phyloP scores from a whole-genome alignment of 2,113 vertebrate genomes.

The Eurypyga helias region DNA sequence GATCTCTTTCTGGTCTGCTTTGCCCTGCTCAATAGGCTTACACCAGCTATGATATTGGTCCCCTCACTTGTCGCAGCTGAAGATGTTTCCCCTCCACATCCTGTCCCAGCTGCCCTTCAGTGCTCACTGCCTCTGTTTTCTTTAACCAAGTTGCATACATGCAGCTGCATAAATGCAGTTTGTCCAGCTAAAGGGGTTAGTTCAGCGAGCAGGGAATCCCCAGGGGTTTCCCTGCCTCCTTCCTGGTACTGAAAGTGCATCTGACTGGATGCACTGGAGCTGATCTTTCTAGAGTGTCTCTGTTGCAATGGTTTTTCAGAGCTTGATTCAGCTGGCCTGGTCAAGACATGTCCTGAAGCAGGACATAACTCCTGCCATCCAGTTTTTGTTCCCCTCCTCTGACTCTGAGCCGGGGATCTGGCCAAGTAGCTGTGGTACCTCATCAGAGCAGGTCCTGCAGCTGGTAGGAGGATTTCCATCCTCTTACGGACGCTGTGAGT shows the following conservation, averaged over 20 bases:
- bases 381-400: not conserved
- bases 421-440: accelerated
- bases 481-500: accelerated
- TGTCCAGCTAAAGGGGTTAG: not conserved
- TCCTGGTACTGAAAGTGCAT: not conserved
- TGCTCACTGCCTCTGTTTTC: not conserved
- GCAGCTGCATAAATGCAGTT: not conserved
- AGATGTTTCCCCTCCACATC: not conserved
- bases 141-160: not conserved
- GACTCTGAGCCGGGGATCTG: not conserved
- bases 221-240: not conserved
- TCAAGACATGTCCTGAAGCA: not conserved
- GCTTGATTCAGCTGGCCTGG: not conserved
- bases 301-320: not conserved
- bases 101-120: not conserved
- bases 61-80: not conserved
- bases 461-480: not conserved
- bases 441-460: not conserved
- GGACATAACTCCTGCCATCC: not conserved
- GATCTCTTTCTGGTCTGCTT: not conserved
- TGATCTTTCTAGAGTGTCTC: not conserved
- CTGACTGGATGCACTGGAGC: not conserved
- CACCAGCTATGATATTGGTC: not conserved
- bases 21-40: not conserved
- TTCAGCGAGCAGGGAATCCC: not conserved